Conservation (phyloP, 2,113 vertebrate genomes). For the Delphinapterus leucas region DNA sequence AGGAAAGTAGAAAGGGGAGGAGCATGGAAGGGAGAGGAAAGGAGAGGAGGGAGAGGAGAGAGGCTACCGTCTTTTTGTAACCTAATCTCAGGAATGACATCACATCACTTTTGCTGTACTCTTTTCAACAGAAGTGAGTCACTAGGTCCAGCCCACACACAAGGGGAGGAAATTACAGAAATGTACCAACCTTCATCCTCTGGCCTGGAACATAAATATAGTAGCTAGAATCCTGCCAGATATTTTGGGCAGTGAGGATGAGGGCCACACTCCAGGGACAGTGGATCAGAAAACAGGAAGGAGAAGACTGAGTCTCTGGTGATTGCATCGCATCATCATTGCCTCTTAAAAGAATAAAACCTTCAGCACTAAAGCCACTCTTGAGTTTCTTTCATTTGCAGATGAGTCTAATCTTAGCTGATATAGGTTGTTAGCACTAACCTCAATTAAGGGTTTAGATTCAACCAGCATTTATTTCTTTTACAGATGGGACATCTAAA, state of each 20-base stretch:
- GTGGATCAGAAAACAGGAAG: background rate
- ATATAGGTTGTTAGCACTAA: no score
- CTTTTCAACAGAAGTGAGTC: background rate
- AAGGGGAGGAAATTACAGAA: background rate
- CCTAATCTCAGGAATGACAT: background rate
- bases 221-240: background rate
- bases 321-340: background rate
- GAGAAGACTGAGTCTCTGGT: background rate
- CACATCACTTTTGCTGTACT: background rate
- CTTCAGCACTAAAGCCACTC: background rate
- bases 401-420: background rate
- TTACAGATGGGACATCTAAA: background rate
- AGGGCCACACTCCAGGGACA: background rate
- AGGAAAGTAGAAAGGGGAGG: no score
- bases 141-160: background rate
- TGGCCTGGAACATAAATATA: background rate
- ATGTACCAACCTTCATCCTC: background rate
- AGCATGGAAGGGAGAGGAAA: background rate
- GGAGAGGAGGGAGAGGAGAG: no score
- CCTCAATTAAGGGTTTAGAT: background rate
- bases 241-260: background rate
- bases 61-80: background rate
- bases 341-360: conserved; percentile 16
- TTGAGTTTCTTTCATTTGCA: background rate
- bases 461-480: background rate